Percentiles rank a stretch among this genome's conserved stretches.
phyloP scores from a whole-genome alignment of 2,113 vertebrate genomes.

The Rattus rattus region DNA sequence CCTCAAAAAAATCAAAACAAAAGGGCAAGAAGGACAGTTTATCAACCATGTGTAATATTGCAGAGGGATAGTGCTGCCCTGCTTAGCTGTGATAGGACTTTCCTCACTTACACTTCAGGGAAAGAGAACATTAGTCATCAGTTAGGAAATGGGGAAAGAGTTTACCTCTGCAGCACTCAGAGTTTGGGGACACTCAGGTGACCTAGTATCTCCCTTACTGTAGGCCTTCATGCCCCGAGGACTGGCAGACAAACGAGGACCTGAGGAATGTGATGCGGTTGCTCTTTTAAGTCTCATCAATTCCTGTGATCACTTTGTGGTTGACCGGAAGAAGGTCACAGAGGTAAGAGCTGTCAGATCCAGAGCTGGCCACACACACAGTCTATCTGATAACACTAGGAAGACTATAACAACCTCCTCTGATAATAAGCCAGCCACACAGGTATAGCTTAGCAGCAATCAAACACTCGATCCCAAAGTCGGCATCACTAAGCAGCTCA shows the following conservation, averaged over 20 bases:
- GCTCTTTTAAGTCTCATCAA: slow-evolving; percentile 91
- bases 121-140: background rate
- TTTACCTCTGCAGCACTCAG: background rate
- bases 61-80: background rate
- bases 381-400: background rate
- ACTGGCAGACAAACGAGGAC: slow-evolving; percentile 80
- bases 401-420: background rate
- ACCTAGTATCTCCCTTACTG: background rate
- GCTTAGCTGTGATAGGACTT: background rate
- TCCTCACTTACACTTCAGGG: background rate
- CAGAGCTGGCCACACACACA: background rate
- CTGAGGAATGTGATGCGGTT: slow-evolving; percentile 87
- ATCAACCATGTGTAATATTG: background rate
- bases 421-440: background rate
- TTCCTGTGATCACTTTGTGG: slow-evolving; percentile 86
- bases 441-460: background rate
- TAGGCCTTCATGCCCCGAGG: slow-evolving; percentile 93
- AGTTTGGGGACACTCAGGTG: background rate
- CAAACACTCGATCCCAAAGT: background rate
- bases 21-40: background rate
- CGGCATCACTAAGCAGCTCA: background rate
- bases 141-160: background rate
- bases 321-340: slow-evolving; percentile 84
- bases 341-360: slow-evolving; percentile 85
- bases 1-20: background rate